phyloP scores from a whole-genome alignment of 2,888 invertebrate species.

The Rhynchonema sp. region DNA sequence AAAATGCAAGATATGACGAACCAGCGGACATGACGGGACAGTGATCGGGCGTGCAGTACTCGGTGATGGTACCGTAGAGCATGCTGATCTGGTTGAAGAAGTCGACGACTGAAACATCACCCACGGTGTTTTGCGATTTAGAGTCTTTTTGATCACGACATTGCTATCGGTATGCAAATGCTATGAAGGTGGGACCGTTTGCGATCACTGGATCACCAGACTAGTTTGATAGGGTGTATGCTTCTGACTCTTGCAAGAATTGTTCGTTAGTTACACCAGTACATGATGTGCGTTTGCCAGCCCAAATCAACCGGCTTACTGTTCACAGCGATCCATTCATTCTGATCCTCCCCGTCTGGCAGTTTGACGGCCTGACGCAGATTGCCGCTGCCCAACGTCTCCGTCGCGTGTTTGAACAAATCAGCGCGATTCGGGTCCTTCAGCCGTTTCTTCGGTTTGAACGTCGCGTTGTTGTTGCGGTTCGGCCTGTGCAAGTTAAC shows the following conservation, averaged over 20 bases:
- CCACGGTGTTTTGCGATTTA: too few relatives aligned
- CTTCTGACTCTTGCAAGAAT: too few relatives aligned
- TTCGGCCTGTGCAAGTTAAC: not conserved
- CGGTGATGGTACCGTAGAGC: slow-evolving; percentile 98
- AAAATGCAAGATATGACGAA: not conserved
- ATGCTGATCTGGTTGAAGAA: slow-evolving; percentile 99
- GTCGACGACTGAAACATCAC: slow-evolving; percentile 75
- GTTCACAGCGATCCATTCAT: slow-evolving; percentile 99
- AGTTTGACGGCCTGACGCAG: slow-evolving; percentile 80
- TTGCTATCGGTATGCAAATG: too few relatives aligned
- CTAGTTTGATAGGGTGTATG: too few relatives aligned
- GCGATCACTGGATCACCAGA: too few relatives aligned
- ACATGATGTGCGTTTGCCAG: too few relatives aligned
- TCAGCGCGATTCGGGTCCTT: slow-evolving; percentile 58
- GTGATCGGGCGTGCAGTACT: slow-evolving; percentile 90
- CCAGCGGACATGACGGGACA: slow-evolving; percentile 42
- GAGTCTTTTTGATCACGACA: too few relatives aligned
- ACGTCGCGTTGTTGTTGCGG: slow-evolving; percentile 47
- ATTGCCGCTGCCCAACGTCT: slow-evolving; percentile 91
- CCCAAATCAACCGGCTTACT: slow-evolving; percentile 63
- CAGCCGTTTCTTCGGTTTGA: slow-evolving; percentile 95
- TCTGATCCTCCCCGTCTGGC: slow-evolving; percentile 94
- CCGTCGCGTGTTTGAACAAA: slow-evolving; percentile 38
- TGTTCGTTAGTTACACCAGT: too few relatives aligned
- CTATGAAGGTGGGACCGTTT: too few relatives aligned